A percentile compares a stretch with the other conserved stretches of the same genome.
Conservation (phyloP, 1,140 invertebrate genomes). For the Drosophila fuyamai region DNA sequence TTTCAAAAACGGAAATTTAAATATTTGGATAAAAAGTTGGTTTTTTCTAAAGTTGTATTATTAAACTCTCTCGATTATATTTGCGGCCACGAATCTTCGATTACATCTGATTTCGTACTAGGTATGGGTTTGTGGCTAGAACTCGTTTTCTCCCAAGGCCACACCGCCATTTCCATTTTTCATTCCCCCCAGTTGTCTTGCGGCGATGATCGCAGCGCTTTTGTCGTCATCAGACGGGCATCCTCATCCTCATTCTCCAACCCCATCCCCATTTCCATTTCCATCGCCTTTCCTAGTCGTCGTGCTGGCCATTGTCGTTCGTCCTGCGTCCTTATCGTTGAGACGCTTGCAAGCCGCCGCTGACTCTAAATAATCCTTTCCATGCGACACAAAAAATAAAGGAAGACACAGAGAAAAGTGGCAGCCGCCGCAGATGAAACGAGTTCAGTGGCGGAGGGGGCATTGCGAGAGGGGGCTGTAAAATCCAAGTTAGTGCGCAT, state of each 20-base stretch:
- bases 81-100: not conserved
- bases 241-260: not conserved
- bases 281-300: constrained; percentile 21
- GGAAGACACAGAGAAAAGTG: constrained; percentile 45
- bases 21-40: not conserved
- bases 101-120: not conserved
- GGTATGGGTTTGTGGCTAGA: not conserved
- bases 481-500: constrained; percentile 77
- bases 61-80: not conserved
- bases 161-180: constrained; percentile 6
- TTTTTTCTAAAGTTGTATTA: not conserved
- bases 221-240: constrained; percentile 47
- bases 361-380: constrained; percentile 83
- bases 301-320: constrained; percentile 64
- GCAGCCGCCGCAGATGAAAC: constrained; percentile 54
- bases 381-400: constrained; percentile 58
- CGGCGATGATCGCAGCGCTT: constrained; percentile 53
- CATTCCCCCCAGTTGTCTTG: constrained; percentile 1
- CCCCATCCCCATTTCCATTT: constrained; percentile 27
- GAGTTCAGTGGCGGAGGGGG: constrained; percentile 14
- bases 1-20: no score
- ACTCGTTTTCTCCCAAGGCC: not conserved
- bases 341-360: constrained; percentile 78
- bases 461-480: constrained; percentile 43
- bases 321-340: constrained; percentile 75